Percentiles rank a stretch among this genome's conserved stretches.
phyloP scores from a whole-genome alignment of 2,888 invertebrate genomes.

The Bhutanitis thaidina region DNA sequence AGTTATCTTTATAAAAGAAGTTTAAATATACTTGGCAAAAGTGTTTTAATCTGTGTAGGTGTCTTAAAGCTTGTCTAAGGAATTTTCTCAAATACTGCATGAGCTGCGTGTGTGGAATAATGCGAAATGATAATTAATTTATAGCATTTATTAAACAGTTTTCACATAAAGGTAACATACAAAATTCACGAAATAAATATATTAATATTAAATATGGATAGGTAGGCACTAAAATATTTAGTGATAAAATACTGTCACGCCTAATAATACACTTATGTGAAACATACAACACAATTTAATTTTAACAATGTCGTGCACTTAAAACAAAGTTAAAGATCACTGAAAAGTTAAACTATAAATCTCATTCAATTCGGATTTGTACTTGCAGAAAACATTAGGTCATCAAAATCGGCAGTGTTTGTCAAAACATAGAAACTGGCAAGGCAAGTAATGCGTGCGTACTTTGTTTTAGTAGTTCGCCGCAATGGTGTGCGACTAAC shows the following conservation, averaged over 20 bases:
- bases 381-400: conserved; percentile 74
- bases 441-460: conserved; percentile 76
- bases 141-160: conserved; percentile 76
- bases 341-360: conserved; percentile 76
- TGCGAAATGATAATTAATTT: conserved; percentile 70
- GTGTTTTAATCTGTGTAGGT: not conserved
- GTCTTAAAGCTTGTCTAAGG: conserved; percentile 15
- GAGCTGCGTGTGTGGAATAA: conserved; percentile 59
- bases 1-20: too few relatives aligned
- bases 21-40: too few relatives aligned
- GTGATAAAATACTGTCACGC: conserved; percentile 71
- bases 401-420: conserved; percentile 69
- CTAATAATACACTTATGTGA: conserved; percentile 74
- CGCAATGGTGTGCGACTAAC: conserved; percentile 36
- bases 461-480: conserved; percentile 52
- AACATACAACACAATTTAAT: conserved; percentile 76
- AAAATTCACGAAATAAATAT: conserved; percentile 69
- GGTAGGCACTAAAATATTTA: conserved; percentile 65
- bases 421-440: conserved; percentile 77
- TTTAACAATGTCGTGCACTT: conserved; percentile 78
- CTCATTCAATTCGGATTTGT: conserved; percentile 78
- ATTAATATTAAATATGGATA: conserved; percentile 59
- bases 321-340: conserved; percentile 71
- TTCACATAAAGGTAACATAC: conserved; percentile 78
- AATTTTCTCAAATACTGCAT: conserved; percentile 21